phyloP scores from a whole-genome alignment of 2,888 invertebrate genomes.

The Ormyrus labotus region DNA sequence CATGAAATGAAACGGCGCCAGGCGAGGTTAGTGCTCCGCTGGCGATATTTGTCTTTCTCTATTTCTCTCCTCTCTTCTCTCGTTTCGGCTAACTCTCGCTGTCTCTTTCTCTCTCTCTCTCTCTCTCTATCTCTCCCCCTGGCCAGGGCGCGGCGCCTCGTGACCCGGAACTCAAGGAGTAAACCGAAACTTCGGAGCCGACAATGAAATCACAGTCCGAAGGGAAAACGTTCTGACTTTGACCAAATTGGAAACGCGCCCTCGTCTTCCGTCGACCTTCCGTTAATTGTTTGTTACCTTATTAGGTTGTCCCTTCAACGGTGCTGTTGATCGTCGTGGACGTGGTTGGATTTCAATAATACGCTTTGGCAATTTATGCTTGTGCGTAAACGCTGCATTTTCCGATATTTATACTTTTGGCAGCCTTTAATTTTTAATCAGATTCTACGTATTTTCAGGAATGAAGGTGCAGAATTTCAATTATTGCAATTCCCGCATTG shows the following conservation, averaged over 20 bases:
- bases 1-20: slow-evolving; percentile 58
- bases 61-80: not conserved
- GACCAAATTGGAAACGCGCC: slow-evolving; percentile 26
- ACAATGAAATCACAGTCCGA: slow-evolving; percentile 26
- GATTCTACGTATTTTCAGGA: not conserved
- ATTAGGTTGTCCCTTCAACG: not conserved
- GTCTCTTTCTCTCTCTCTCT: not conserved
- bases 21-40: slow-evolving; percentile 24
- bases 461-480: no score
- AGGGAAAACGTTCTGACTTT: slow-evolving; percentile 20
- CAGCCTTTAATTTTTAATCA: no score
- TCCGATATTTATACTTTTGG: no score
- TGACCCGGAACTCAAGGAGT: slow-evolving; percentile 43
- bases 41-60: not conserved
- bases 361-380: no score
- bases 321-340: no score
- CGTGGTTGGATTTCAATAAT: no score
- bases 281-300: not conserved
- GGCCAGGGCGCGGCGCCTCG: not conserved
- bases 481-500: no score
- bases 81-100: not conserved
- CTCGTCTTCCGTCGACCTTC: not conserved
- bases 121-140: not conserved
- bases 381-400: no score
- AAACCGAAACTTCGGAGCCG: slow-evolving; percentile 15